phyloP scores from a whole-genome alignment of 2,888 invertebrate genomes.

The Phorcus lineatus region DNA sequence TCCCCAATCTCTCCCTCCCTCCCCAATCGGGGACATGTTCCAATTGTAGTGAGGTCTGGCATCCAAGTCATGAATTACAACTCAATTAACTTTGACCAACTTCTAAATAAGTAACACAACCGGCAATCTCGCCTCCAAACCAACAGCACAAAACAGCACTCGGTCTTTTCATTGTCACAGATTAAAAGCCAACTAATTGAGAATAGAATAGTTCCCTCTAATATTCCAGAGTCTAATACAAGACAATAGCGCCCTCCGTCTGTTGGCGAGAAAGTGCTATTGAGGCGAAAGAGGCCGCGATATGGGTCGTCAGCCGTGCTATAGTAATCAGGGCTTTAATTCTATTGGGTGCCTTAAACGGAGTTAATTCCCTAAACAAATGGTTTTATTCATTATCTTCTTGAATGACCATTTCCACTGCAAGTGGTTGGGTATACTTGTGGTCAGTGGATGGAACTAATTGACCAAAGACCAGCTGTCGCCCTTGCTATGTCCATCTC shows the following conservation, averaged over 20 bases:
- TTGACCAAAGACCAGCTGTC: conserved; percentile 17
- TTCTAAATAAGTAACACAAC: conserved; percentile 18
- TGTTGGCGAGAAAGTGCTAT: background rate
- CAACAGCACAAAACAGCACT: background rate
- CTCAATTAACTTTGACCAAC: conserved; percentile 20
- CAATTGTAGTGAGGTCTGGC: background rate
- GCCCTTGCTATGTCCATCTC: background rate
- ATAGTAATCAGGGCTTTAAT: conserved; percentile 2
- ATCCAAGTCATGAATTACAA: conserved; percentile 6
- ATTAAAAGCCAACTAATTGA: conserved; percentile 18
- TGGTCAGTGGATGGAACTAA: background rate
- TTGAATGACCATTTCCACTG: conserved; percentile 11
- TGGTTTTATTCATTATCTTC: conserved; percentile 20
- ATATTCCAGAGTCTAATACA: background rate
- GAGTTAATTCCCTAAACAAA: conserved; percentile 25
- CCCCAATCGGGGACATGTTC: conserved; percentile 1
- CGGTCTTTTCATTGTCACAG: background rate
- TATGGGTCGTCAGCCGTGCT: background rate
- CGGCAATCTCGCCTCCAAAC: background rate
- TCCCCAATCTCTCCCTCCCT: too few relatives aligned
- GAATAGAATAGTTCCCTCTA: background rate
- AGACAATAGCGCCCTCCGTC: background rate
- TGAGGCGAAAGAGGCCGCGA: background rate
- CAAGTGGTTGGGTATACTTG: conserved; percentile 14
- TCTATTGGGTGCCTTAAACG: conserved; percentile 21